Conservation (phyloP, 2,797 vertebrate genomes). For the Cyprinodon diabolis region DNA sequence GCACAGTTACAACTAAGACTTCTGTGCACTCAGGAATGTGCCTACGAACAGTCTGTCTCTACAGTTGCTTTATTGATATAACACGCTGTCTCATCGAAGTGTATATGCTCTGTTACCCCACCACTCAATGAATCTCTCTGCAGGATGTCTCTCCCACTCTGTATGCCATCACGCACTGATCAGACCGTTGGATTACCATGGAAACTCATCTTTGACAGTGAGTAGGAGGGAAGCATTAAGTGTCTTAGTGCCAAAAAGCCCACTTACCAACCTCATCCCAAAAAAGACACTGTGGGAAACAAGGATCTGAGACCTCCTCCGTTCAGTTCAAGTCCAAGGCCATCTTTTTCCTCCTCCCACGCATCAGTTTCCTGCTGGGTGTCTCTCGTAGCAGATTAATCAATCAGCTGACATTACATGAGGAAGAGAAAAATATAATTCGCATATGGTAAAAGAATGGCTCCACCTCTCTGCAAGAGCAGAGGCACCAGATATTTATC, state of each 20-base stretch:
- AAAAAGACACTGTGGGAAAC: constrained; percentile 46
- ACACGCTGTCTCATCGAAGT: constrained; percentile 29
- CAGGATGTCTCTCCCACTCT: constrained; percentile 48
- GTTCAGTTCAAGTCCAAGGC: constrained; percentile 6
- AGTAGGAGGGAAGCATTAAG: constrained; percentile 62
- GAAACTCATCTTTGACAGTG: constrained; percentile 64
- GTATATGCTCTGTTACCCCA: constrained; percentile 40
- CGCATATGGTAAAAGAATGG: background rate
- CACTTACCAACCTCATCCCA: constrained; percentile 30
- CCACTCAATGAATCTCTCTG: constrained; percentile 64
- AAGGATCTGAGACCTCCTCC: constrained; percentile 40
- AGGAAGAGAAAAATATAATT: background rate
- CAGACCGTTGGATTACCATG: constrained; percentile 61
- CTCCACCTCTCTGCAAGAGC: background rate
- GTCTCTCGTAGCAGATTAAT: constrained; percentile 39
- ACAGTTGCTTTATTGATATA: constrained; percentile 41
- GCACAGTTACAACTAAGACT: constrained; percentile 9
- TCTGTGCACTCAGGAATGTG: constrained; percentile 6
- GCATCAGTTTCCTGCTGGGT: constrained; percentile 38
- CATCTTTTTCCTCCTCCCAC: constrained; percentile 48
- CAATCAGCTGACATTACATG: constrained; percentile 26
- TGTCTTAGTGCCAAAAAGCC: constrained; percentile 47
- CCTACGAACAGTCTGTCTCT: constrained; percentile 17
- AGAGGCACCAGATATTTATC: background rate
- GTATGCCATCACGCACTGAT: constrained; percentile 46